Evolutionary conservation across 2,797 vertebrate genomes (phyloP), one percentile per base, ranked within the genome.

Genomic region (Pampus argenteus): DNA sequence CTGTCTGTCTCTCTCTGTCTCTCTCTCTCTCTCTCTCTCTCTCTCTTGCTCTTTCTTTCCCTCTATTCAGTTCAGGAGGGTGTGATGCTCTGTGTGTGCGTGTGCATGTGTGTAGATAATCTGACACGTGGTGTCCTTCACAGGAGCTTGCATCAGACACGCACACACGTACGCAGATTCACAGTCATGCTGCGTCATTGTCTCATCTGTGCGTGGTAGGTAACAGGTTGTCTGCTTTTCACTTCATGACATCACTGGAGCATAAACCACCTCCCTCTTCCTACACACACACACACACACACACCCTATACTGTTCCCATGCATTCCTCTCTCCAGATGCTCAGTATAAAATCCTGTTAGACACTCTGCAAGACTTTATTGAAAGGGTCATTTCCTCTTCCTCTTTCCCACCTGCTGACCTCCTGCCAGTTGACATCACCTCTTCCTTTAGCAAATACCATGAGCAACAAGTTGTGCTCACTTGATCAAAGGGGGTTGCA

Each of bases 321-420:
- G 74, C 68, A 71, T 84, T 87, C 83, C 72, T 80, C 63, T 42
- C 62, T 79, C 71, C 88, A 89, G 83, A 81, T 88, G 77, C 74
- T 74, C 20, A 3, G 76, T 71, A 49, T 74, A 74, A 82, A 82
- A 78, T 70, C 74, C 71, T 42, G 57, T 75, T 59, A 51, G 68
- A 79, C 8, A 15, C 78, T 74, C 64, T 42, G 47, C 29, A 14
- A 74, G 71, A 71, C 59, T 71, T 84, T 40, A 71, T 62, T 75
- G 70, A 67, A 85, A 79, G 59, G 63, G 47, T 67, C 50, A 50
- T 81, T 89, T 87, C 87, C 83, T 74, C 58, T 86, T 90, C 80
- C 82, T 86, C 28, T 76, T 82, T 58, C 81, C 86, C 86, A 90
- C 86, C 89, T 91, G 86, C 81, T 63, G 76, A 85, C 77, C 81